Conservation (phyloP, 2,113 vertebrate species). For the Gymnocephalus cernua region DNA sequence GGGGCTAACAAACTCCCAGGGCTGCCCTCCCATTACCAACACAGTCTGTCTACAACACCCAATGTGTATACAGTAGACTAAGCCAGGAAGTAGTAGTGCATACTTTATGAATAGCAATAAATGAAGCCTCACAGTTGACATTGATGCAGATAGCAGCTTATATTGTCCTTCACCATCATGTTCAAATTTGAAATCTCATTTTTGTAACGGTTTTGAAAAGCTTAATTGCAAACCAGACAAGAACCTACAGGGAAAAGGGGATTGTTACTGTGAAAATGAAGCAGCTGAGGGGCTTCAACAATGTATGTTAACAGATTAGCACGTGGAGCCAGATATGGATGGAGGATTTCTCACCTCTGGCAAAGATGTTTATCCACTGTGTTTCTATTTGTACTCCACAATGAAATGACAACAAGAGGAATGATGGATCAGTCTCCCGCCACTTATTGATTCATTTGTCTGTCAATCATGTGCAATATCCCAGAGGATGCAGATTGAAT, state of each 20-base stretch:
- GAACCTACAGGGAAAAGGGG: constrained; percentile 3
- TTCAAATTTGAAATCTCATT: constrained; percentile 28
- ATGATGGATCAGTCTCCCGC: constrained; percentile 41
- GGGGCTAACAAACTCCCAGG: constrained; percentile 52
- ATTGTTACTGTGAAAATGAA: constrained; percentile 27
- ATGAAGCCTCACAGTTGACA: constrained; percentile 25
- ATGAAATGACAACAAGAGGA: constrained; percentile 46
- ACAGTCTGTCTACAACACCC: constrained; percentile 21
- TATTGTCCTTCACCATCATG: neutral
- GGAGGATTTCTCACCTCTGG: constrained; percentile 51
- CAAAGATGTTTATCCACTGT: constrained; percentile 49
- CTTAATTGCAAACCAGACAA: constrained; percentile 46
- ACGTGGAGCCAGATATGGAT: constrained; percentile 18
- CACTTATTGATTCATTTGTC: constrained; percentile 45
- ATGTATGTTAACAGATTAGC: constrained; percentile 53
- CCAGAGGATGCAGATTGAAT: constrained; percentile 11
- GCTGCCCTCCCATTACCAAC: constrained; percentile 29
- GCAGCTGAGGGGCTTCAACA: constrained; percentile 31
- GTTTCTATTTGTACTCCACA: constrained; percentile 46
- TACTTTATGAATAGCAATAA: constrained; percentile 13
- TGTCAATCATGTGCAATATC: constrained; percentile 41
- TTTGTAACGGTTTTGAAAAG: constrained; percentile 32
- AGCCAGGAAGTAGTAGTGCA: neutral
- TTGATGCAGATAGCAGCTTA: constrained; percentile 23
- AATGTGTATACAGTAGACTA: neutral